Percentiles rank a stretch among this genome's conserved stretches.
Conservation (phyloP, 2,888 invertebrate genomes). For the Peribatodes rhomboidaria region DNA sequence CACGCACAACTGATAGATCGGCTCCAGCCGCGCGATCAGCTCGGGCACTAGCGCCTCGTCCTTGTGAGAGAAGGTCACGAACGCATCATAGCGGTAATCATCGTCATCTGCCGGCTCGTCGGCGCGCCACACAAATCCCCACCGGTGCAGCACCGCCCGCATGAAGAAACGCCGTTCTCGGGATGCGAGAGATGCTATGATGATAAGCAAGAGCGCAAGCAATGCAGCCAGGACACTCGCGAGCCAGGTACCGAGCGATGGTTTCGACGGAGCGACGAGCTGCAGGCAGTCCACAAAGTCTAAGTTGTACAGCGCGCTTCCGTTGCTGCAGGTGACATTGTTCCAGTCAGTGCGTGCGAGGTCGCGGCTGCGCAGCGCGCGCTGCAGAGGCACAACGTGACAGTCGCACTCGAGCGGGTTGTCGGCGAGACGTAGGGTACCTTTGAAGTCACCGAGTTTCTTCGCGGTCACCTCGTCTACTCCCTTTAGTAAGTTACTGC, state of each 20-base stretch:
- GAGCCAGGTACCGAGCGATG: not conserved
- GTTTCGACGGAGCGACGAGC: not conserved
- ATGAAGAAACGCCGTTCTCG: not conserved
- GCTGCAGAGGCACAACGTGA: not conserved
- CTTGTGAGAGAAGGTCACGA: too few relatives aligned
- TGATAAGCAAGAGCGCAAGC: not conserved
- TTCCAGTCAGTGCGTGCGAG: not conserved
- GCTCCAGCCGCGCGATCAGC: constrained; percentile 16
- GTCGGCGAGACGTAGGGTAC: not conserved
- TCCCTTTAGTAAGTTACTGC: not conserved
- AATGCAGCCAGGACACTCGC: not conserved
- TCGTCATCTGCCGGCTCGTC: too few relatives aligned
- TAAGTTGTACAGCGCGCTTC: not conserved
- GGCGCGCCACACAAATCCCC: not conserved
- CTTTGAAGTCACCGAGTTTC: not conserved
- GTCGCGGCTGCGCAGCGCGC: not conserved
- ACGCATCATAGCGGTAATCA: too few relatives aligned
- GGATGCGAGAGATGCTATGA: not conserved
- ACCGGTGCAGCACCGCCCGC: too few relatives aligned
- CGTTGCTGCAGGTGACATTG: not conserved
- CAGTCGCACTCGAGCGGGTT: constrained; percentile 9
- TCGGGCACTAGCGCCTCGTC: constrained; percentile 1
- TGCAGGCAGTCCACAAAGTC: not conserved
- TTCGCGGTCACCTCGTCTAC: not conserved
- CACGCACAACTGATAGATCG: constrained; percentile 1